These are phyloP conservation scores for Noctua janthe DNA, from an alignment of 2,888 invertebrate species.

Conservation along the genomic window DNA sequence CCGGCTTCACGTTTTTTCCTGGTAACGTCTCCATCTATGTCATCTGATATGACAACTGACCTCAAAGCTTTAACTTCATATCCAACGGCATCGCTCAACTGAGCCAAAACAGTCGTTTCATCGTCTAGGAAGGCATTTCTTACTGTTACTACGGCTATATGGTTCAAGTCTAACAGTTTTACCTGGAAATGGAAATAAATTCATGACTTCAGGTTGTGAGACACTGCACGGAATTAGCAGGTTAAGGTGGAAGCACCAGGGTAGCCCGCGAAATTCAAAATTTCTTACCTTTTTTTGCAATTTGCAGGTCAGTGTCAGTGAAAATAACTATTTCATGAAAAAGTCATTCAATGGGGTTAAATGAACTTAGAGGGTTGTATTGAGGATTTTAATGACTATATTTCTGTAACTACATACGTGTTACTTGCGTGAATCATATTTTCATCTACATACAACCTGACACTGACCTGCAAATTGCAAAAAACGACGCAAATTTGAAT, in stretches of 20 bases:
- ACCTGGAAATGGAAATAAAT: slow-evolving; percentile 80
- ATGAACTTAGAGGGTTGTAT: too few species aligned
- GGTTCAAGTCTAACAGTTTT: slow-evolving; percentile 80
- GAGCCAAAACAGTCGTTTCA: slow-evolving; percentile 75
- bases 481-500: slow-evolving; percentile 16
- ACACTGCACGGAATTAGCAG: slow-evolving; percentile 45
- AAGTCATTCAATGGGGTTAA: too few species aligned
- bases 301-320: too few species aligned
- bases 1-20: slow-evolving; percentile 71
- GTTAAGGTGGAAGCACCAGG: slow-evolving; percentile 31
- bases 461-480: too few species aligned
- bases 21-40: slow-evolving; percentile 59
- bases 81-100: slow-evolving; percentile 78
- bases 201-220: slow-evolving; percentile 39
- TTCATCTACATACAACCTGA: too few species aligned
- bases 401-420: too few species aligned
- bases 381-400: too few species aligned
- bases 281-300: too few species aligned
- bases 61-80: slow-evolving; percentile 84
- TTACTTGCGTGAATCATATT: too few species aligned
- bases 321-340: too few species aligned
- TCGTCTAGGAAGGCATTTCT: slow-evolving; percentile 83
- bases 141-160: slow-evolving; percentile 85
- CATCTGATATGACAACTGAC: slow-evolving; percentile 81
- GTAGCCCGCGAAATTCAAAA: too few species aligned